Evolutionary conservation across 2,113 vertebrate species (phyloP).

Genomic region (Pheucticus melanocephalus): DNA sequence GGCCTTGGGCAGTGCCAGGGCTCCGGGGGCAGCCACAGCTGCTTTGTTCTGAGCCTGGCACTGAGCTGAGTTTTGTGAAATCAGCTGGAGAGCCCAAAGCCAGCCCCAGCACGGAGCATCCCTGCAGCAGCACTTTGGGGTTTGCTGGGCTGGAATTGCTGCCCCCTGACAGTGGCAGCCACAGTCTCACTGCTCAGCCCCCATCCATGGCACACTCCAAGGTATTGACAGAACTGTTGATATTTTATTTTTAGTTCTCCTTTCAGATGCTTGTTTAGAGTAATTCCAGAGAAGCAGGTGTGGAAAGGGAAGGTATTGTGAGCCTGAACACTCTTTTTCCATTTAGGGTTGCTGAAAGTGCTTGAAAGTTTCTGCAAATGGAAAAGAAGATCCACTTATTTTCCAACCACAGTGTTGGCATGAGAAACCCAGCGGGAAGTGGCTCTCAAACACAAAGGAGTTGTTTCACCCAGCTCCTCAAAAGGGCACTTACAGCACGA

Average conservation of each 20-base stretch:
- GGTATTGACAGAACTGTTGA: neutral
- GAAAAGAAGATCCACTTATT: neutral
- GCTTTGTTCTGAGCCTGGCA: neutral
- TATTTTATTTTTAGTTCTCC: constrained; percentile 30
- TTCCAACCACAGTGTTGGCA: neutral
- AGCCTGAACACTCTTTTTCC: neutral
- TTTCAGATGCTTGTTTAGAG: neutral
- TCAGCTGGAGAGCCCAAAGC: neutral
- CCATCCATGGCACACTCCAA: neutral
- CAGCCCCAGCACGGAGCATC: neutral
- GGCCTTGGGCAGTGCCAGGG: neutral
- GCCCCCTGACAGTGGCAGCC: neutral
- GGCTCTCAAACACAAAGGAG: neutral
- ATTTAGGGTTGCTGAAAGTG: neutral
- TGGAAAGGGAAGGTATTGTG: neutral
- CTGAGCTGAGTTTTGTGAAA: neutral
- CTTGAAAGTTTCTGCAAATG: constrained; percentile 12
- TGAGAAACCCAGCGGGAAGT: neutral
- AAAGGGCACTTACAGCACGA: neutral
- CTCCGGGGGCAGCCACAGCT: neutral
- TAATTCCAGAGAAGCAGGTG: neutral
- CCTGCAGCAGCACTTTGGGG: neutral
- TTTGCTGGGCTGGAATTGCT: neutral
- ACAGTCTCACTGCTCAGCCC: neutral
- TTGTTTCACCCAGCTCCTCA: neutral